A percentile compares a stretch with the other conserved stretches of the same genome.
Conservation (phyloP, 2,797 vertebrate genomes). For the Muraenolepis orangiensis region DNA sequence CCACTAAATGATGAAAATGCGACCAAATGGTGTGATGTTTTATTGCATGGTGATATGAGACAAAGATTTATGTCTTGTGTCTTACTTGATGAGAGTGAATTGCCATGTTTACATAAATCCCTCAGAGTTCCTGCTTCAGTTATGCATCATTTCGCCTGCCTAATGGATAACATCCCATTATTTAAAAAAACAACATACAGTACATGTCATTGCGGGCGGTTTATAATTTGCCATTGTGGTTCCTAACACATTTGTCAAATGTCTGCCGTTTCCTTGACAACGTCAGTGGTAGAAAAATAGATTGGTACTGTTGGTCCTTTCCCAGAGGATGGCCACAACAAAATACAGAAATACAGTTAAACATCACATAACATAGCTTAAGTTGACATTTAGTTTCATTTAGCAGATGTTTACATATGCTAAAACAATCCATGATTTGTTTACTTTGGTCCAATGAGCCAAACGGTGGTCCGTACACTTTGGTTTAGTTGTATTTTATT, state of each 20-base stretch:
- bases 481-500: not conserved
- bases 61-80: too few species aligned
- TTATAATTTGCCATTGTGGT: not conserved
- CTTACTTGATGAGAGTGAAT: too few species aligned
- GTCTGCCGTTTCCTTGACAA: not conserved
- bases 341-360: not conserved
- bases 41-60: not conserved
- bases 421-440: not conserved
- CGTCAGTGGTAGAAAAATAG: not conserved
- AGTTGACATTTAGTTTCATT: not conserved
- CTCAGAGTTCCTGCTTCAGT: not conserved
- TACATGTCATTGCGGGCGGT: not conserved
- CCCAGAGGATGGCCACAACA: not conserved
- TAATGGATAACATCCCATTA: not conserved
- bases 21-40: not conserved
- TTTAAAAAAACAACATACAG: not conserved
- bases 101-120: not conserved
- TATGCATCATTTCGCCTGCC: too few species aligned
- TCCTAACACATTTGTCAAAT: not conserved
- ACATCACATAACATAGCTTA: not conserved
- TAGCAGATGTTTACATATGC: not conserved
- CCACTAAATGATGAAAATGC: too few species aligned
- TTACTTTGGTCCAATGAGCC: too few species aligned
- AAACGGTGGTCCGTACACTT: not conserved
- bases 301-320: not conserved